Percentiles rank a stretch among this genome's conserved stretches.
These are phyloP conservation scores for Gymnocypris eckloni DNA, from an alignment of 2,797 vertebrate genomes.

Conservation along the genomic window DNA sequence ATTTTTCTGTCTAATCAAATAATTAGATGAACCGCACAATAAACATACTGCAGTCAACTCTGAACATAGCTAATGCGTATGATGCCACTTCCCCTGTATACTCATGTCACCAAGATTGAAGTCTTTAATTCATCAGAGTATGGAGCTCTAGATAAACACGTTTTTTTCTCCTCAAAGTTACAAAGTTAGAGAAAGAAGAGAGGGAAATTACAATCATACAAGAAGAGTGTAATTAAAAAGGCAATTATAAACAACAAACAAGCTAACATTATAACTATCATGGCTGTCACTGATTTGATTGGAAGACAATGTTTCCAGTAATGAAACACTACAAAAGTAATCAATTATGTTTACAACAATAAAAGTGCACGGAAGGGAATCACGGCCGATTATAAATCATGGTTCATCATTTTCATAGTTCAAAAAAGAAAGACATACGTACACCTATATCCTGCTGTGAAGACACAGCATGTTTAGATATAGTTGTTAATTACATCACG, in stretches of 20 bases:
- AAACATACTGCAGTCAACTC: neutral
- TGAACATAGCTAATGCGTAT: neutral
- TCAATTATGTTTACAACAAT: constrained; percentile 30
- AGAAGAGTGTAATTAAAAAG: constrained; percentile 33
- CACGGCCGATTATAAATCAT: neutral
- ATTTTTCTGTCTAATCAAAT: neutral
- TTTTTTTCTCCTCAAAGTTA: constrained; percentile 13
- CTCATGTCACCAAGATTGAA: neutral
- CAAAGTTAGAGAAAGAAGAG: constrained; percentile 13
- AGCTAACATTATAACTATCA: constrained; percentile 24
- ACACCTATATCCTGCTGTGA: neutral
- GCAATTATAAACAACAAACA: constrained; percentile 45
- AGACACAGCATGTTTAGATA: constrained; percentile 35
- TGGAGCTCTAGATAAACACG: neutral
- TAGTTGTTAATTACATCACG: constrained; percentile 24
- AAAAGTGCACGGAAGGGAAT: constrained; percentile 15
- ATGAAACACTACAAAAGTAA: constrained; percentile 18
- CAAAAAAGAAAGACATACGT: constrained; percentile 4
- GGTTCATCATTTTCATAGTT: neutral
- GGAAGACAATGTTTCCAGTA: constrained; percentile 33
- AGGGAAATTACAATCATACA: constrained; percentile 8
- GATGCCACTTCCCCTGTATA: neutral
- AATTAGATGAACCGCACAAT: neutral
- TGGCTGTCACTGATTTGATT: constrained; percentile 36
- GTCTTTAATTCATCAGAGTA: neutral